A percentile compares a stretch with the other conserved stretches of the same genome.
Evolutionary conservation across 2,113 vertebrate genomes (phyloP).

Genomic region (Mirza zaza): DNA sequence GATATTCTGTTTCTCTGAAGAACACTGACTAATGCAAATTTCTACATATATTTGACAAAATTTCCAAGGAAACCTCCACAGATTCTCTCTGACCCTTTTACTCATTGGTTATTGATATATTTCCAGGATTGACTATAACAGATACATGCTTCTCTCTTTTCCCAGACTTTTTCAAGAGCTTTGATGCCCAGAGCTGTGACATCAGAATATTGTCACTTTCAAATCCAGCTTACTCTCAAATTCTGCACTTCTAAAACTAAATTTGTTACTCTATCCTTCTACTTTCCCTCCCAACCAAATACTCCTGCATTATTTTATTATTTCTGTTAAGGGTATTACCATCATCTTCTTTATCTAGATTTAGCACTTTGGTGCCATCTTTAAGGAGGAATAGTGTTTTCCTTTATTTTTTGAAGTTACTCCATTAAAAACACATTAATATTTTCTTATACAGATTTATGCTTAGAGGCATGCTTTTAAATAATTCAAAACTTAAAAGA

Average conservation of each 20-base stretch:
- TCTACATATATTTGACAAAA: not conserved
- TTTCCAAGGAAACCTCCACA: not conserved
- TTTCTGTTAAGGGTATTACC: not conserved
- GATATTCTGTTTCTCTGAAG: not conserved
- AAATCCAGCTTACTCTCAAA: not conserved
- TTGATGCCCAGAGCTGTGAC: not conserved
- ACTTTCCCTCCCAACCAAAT: not conserved
- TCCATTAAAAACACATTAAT: not conserved
- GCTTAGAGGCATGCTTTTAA: conserved; percentile 32
- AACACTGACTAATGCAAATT: not conserved
- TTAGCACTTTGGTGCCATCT: not conserved
- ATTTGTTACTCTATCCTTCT: not conserved
- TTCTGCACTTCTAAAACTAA: not conserved
- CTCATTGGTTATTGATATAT: not conserved
- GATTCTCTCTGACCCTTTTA: not conserved
- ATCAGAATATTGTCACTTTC: not conserved
- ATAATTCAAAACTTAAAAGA: not conserved
- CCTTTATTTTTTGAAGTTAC: not conserved
- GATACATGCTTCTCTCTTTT: not conserved
- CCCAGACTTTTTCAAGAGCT: not conserved
- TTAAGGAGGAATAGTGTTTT: not conserved
- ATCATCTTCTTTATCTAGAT: not conserved
- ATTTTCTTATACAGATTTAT: not conserved
- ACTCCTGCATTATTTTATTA: not conserved
- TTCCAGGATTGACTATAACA: not conserved